Evolutionary conservation across 1,140 invertebrate species (phyloP).

Genomic region (Bombus affinis): DNA sequence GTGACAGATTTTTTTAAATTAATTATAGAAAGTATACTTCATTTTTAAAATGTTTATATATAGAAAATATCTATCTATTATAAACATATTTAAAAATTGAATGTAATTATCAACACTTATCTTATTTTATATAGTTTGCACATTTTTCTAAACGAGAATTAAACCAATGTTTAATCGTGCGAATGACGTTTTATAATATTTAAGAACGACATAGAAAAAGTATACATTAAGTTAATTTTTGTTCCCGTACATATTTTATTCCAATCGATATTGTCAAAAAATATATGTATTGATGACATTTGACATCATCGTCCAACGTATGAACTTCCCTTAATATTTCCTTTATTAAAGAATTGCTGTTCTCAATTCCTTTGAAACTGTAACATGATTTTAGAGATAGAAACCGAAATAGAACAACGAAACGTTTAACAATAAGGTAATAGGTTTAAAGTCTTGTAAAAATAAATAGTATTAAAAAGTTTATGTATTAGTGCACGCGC

Average conservation of each 20-base stretch:
- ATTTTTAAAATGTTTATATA: neutral
- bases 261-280: neutral
- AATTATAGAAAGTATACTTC: neutral
- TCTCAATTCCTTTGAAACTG: neutral
- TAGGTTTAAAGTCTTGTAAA: neutral
- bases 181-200: too few species aligned
- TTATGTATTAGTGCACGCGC: neutral
- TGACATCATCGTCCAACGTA: neutral
- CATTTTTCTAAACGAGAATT: conserved; percentile 71
- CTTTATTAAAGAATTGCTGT: neutral
- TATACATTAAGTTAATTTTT: neutral
- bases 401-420: too few species aligned
- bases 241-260: neutral
- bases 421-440: neutral
- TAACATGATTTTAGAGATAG: neutral
- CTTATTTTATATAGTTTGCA: neutral
- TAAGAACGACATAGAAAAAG: too few species aligned
- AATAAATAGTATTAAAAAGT: conserved; percentile 8
- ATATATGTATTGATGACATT: neutral
- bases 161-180: neutral
- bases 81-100: neutral
- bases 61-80: neutral
- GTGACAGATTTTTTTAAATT: neutral
- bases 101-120: neutral
- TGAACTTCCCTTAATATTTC: conserved; percentile 27